A percentile compares a stretch with the other conserved stretches of the same genome.
Conservation (phyloP, 2,797 vertebrate genomes). For the Leptatherina wallacei region DNA sequence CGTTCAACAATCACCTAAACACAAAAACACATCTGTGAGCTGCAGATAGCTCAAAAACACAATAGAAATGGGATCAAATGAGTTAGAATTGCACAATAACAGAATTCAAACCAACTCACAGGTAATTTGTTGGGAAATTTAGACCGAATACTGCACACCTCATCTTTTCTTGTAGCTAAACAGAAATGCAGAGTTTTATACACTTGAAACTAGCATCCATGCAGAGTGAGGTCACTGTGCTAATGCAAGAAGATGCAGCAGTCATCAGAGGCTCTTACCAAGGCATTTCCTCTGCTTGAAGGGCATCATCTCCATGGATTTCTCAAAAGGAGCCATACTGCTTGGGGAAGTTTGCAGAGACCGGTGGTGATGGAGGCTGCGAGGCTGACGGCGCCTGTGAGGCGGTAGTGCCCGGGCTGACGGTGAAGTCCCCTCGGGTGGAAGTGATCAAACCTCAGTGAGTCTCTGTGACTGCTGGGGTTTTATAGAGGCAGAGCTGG, state of each 20-base stretch:
- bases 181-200: constrained; percentile 8
- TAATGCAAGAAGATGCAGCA: neutral
- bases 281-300: constrained; percentile 88
- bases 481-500: constrained; percentile 73
- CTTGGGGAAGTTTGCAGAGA: constrained; percentile 44
- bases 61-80: neutral
- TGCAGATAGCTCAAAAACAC: neutral
- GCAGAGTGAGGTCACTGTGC: neutral
- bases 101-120: constrained; percentile 61
- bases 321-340: constrained; percentile 85
- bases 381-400: neutral
- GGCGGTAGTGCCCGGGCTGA: constrained; percentile 64
- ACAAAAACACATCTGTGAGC: constrained; percentile 18
- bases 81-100: neutral
- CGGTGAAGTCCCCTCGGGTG: constrained; percentile 69
- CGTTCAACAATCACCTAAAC: constrained; percentile 88
- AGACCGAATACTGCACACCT: constrained; percentile 84
- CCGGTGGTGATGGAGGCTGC: constrained; percentile 35
- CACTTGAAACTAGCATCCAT: neutral
- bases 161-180: constrained; percentile 85
- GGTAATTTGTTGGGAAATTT: constrained; percentile 89
- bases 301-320: constrained; percentile 84
- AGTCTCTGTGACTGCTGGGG: neutral
- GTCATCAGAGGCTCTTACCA: constrained; percentile 61
- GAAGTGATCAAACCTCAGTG: constrained; percentile 71